Conservation (phyloP, 2,113 vertebrate genomes). For the Hydropotes inermis region DNA sequence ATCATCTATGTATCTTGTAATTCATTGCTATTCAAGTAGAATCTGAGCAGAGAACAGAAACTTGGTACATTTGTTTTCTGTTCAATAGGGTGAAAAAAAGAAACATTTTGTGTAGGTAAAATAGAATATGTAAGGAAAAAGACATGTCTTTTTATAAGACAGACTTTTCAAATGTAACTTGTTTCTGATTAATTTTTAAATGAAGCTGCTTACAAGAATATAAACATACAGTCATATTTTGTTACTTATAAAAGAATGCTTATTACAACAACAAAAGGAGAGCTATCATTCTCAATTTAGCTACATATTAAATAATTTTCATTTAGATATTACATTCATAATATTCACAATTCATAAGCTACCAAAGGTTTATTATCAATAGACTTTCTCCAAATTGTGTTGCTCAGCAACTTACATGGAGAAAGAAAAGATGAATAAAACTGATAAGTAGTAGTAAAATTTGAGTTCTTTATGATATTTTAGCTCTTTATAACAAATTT, state of each 20-base stretch:
- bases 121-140: background rate
- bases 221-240: background rate
- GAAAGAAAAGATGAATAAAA: background rate
- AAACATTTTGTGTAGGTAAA: background rate
- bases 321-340: background rate
- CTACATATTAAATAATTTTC: background rate
- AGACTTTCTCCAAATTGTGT: background rate
- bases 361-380: background rate
- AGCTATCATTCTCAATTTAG: background rate
- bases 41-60: background rate
- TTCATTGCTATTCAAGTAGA: background rate
- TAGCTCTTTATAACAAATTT: background rate
- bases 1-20: background rate
- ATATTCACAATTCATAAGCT: background rate
- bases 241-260: background rate
- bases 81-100: background rate
- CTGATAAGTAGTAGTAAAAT: background rate
- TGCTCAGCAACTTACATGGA: background rate
- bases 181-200: background rate
- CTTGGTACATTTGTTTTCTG: background rate
- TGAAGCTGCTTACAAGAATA: background rate
- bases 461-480: background rate
- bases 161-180: background rate
- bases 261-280: background rate
- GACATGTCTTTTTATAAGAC: background rate